These are phyloP conservation scores for Crocallis elinguaria DNA, from an alignment of 2,888 invertebrate genomes.

Conservation along the genomic window DNA sequence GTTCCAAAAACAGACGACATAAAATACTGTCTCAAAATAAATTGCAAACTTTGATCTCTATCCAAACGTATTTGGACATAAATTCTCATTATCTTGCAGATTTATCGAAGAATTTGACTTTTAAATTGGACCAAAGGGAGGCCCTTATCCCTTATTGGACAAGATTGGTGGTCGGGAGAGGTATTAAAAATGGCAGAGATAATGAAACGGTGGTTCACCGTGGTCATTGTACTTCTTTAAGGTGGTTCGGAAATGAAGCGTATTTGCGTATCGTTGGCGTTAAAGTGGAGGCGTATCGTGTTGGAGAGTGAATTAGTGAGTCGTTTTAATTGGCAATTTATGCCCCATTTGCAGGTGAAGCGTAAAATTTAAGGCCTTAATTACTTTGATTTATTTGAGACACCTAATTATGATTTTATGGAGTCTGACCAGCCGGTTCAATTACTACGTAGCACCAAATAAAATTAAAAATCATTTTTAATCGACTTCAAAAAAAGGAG, in stretches of 20 bases:
- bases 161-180: constrained; percentile 15
- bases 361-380: no score
- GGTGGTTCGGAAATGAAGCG: neutral
- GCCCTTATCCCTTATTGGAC: constrained; percentile 18
- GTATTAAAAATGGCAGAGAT: constrained; percentile 11
- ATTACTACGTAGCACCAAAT: no score
- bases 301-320: no score
- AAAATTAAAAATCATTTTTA: no score
- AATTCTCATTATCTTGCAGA: constrained; percentile 51
- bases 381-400: no score
- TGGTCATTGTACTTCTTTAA: neutral
- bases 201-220: constrained; percentile 6
- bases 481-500: no score
- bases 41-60: constrained; percentile 17
- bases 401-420: no score
- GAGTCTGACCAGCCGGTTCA: no score
- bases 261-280: no score
- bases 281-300: no score
- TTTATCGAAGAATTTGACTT: constrained; percentile 54
- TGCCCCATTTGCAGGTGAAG: no score
- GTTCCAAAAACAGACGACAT: neutral
- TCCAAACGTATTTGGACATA: constrained; percentile 42
- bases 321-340: no score
- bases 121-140: constrained; percentile 41
- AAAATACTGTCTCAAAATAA: neutral